Evolutionary conservation across 2,113 vertebrate species (phyloP).

Genomic region (Drymodes brunneopygia): DNA sequence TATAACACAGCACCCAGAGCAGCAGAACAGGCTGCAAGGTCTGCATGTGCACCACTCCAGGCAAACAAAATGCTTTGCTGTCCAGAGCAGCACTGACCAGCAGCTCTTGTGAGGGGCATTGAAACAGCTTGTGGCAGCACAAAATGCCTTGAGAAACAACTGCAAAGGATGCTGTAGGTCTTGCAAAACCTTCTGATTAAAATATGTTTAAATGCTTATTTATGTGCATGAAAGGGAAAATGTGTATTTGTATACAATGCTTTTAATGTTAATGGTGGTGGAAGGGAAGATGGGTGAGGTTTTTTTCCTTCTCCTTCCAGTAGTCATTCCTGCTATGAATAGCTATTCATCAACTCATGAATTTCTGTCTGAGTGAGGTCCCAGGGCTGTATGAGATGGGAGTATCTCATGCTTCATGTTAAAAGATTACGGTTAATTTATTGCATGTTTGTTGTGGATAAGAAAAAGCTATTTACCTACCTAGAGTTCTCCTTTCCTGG

Average conservation of each 20-base stretch:
- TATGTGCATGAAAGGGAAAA: not conserved
- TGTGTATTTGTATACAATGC: not conserved
- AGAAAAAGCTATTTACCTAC: not conserved
- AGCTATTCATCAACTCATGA: not conserved
- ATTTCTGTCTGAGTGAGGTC: not conserved
- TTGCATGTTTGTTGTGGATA: not conserved
- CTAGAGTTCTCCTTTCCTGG: not conserved
- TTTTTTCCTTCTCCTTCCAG: not conserved
- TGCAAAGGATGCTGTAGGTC: not conserved
- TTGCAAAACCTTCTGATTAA: not conserved
- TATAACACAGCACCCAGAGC: accelerated
- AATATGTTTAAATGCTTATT: not conserved
- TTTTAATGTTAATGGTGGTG: not conserved
- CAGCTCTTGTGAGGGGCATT: not conserved
- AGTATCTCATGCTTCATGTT: not conserved
- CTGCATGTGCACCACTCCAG: accelerated
- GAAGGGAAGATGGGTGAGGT: not conserved
- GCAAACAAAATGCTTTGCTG: not conserved
- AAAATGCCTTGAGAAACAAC: not conserved
- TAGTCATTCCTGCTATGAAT: not conserved
- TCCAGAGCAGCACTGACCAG: not conserved
- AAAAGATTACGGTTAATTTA: not conserved
- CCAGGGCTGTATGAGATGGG: not conserved
- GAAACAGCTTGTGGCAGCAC: not conserved
- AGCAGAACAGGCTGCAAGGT: too few relatives aligned